A percentile compares a stretch with the other conserved stretches of the same genome.
phyloP scores from a whole-genome alignment of 2,113 vertebrate species.

The Hylia prasina region DNA sequence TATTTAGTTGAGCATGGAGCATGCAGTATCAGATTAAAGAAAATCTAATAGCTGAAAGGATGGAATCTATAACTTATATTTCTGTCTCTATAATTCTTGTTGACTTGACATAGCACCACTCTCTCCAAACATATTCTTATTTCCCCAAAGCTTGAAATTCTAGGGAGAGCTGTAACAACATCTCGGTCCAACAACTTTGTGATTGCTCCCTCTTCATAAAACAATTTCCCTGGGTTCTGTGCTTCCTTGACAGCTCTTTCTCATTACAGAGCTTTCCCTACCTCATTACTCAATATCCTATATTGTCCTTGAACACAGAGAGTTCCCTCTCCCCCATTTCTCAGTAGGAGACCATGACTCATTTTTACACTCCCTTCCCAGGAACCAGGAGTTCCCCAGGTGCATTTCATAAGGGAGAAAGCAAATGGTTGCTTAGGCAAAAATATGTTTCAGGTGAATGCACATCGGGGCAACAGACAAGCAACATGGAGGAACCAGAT shows the following conservation, averaged over 20 bases:
- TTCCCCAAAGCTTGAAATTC: slow-evolving; percentile 12
- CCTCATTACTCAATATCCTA: neutral
- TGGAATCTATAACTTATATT: neutral
- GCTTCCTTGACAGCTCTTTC: slow-evolving; percentile 38
- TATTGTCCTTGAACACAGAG: neutral
- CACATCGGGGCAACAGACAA: neutral
- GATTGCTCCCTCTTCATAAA: neutral
- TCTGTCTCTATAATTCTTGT: slow-evolving; percentile 19
- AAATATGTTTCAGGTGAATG: slow-evolving; percentile 20
- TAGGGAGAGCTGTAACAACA: slow-evolving; percentile 5
- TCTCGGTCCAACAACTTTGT: neutral
- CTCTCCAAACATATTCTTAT: neutral
- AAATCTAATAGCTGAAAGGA: slow-evolving; percentile 3
- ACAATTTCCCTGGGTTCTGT: neutral
- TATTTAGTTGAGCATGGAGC: neutral
- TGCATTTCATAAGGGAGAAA: slow-evolving; percentile 18
- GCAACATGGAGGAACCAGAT: neutral
- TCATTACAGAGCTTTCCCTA: slow-evolving; percentile 2
- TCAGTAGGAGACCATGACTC: neutral
- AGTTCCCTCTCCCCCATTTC: neutral
- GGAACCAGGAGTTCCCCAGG: slow-evolving; percentile 13
- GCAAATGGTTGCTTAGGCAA: neutral
- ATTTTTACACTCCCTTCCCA: neutral
- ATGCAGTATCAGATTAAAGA: neutral
- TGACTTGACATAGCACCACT: neutral